Conservation (phyloP, 1,140 invertebrate genomes). For the Drosophila arizonae region DNA sequence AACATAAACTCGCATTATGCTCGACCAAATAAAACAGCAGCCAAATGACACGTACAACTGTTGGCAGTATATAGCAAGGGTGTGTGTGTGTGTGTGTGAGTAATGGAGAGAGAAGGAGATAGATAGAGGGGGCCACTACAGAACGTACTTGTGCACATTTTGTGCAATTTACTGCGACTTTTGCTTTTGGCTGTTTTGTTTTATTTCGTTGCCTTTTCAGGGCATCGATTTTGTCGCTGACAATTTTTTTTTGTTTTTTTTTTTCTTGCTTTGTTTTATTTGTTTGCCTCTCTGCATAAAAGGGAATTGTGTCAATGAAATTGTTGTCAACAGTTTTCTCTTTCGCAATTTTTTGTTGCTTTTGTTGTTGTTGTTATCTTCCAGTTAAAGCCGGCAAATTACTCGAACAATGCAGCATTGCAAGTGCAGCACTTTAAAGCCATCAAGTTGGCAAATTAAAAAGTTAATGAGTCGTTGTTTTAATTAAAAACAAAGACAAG, state of each 20-base stretch:
- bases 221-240: slow-evolving; percentile 74
- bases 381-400: slow-evolving; percentile 56
- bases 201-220: slow-evolving; percentile 74
- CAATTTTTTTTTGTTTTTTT: slow-evolving; percentile 27
- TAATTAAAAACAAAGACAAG: slow-evolving; percentile 22
- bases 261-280: slow-evolving; percentile 42
- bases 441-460: slow-evolving; percentile 22
- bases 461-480: slow-evolving; percentile 2
- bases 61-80: neutral
- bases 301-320: slow-evolving; percentile 74
- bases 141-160: slow-evolving; percentile 25
- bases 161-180: slow-evolving; percentile 73
- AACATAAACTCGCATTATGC: slow-evolving; percentile 77
- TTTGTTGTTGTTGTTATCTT: neutral
- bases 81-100: no score
- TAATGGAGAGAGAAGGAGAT: no score
- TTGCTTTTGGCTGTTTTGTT: slow-evolving; percentile 69
- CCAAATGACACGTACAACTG: slow-evolving; percentile 78
- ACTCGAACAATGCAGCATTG: slow-evolving; percentile 12
- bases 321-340: slow-evolving; percentile 59
- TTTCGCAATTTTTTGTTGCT: slow-evolving; percentile 35
- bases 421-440: slow-evolving; percentile 36
- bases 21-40: slow-evolving; percentile 73
- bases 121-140: neutral
- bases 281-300: slow-evolving; percentile 32